Evolutionary conservation across 2,113 vertebrate genomes (phyloP), one percentile per base, ranked within the genome.

Genomic region (Pelmatolapia mariae): DNA sequence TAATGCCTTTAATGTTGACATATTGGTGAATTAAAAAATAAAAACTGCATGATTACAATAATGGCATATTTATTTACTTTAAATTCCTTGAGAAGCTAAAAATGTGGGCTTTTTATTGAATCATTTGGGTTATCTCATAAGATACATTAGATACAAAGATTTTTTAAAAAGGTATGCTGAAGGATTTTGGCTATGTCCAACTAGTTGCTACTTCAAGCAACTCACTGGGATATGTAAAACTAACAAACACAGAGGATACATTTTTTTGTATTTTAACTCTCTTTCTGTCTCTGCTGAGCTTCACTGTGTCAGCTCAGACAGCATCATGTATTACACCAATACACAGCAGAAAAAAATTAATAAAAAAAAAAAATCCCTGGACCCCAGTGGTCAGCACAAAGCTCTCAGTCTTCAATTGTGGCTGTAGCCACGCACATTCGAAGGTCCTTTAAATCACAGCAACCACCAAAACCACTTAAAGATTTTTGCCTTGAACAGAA

Each of bases 401-500:
- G 59, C 79, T 89, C 82, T 50, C 47, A 29, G 76, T 91, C 50
- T 73, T 89, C 87, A 88, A 80, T 78, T 22, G 18, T 80, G 86
- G 52, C 89, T 52, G 56, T 16, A 59, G 76, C n/a, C 11, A 45
- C 53, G 47, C 73, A 88, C 40, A 79, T 47, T 66, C 16, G 85
- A 63, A 86, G 86, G 80, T 47, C 76, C 83, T 90, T 89, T 92
- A 93, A 95, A 93, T 95, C 92, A 92, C 86, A 80, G 61, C 38
- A 84, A 82, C 47, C 83, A 85, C 53, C 85, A 88, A 85, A 90
- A 88, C 29, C 87, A 85, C 87, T 92, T 81, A 86, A 24, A 91
- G 78, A 86, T 81, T 61, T 81, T 87, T 82, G 81, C 92, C 91
- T 95, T 94, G 92, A 93, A 87, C 73, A 91, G 92, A 94, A 92